Conservation (phyloP, 2,888 invertebrate genomes). For the Tipula helvola region DNA sequence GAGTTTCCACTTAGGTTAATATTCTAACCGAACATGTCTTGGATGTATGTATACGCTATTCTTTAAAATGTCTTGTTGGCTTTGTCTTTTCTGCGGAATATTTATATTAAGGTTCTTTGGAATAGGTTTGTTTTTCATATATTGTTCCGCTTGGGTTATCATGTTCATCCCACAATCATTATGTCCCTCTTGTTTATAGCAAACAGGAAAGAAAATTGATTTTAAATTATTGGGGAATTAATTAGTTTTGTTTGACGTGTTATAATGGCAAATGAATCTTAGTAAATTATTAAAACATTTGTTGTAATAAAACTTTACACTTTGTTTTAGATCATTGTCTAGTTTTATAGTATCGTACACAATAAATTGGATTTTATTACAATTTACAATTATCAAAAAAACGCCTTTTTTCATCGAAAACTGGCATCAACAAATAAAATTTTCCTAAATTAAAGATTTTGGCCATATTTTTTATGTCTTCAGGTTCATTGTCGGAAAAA, state of each 20-base stretch:
- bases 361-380: neutral
- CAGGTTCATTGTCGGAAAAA: neutral
- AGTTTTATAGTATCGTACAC: neutral
- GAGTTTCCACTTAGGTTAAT: too few relatives aligned
- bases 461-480: neutral
- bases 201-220: neutral
- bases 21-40: too few relatives aligned
- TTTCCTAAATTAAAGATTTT: neutral
- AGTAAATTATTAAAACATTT: neutral
- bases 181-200: neutral
- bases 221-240: neutral
- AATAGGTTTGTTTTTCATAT: too few relatives aligned
- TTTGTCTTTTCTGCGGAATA: too few relatives aligned
- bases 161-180: neutral
- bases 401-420: neutral
- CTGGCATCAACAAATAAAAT: too few relatives aligned
- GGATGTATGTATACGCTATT: too few relatives aligned
- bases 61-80: too few relatives aligned
- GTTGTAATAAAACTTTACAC: neutral
- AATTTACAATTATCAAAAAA: neutral
- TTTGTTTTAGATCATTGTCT: neutral
- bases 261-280: neutral
- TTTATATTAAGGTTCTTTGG: too few relatives aligned
- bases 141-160: neutral
- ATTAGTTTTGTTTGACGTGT: neutral